Evolutionary conservation across 2,797 vertebrate species (phyloP), one percentile per base, ranked within the genome.

Genomic region (Poecilia gillii): DNA sequence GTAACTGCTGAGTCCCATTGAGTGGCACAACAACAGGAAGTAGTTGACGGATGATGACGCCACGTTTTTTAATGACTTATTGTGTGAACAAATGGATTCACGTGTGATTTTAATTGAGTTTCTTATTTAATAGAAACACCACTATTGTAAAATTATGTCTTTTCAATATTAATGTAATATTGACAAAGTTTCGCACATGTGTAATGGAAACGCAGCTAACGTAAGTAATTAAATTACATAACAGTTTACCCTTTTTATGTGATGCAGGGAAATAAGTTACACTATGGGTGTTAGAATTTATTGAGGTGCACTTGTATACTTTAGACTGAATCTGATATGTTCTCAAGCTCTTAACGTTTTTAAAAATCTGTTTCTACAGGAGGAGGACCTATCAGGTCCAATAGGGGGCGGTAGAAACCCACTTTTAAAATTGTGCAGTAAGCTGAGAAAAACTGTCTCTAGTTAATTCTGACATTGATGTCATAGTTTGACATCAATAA

Each of bases 321-420:
- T 51, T 25, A 28, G n/a, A 31, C 1, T 12, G 55, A 31, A 31
- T 31, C 11, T 31, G 57, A 59, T 4, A 28, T 14, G 3, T 13
- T 28, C 55, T 57, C 16, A 4, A 28, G 55, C 16, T 57, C n/a
- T 28, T 13, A 31, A 31, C 4, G 9, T 31, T 59, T 31, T n/a
- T 59, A 13, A 59, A 59, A 5, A 31, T 31, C n/a, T 31, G 7
- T 39, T 68, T 68, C 18, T 41, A 3, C 20, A 12, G 36, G 9
- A 12, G 62, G 36, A 66, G 39, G 20, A 25, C 33, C 36, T 2
- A 1, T 41, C 33, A 39, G 7, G 11, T 66, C 91, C 93, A 93
- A 81, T 73, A 94, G 94, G 81, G 84, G 89, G 84, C 85, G 85
- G 47, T 85, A 88, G 72, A 79, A 80, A 79, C 90, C 72, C 71